These are phyloP conservation scores for Ptychobarbus kaznakovi DNA, from an alignment of 2,797 vertebrate genomes.

Conservation along the genomic window DNA sequence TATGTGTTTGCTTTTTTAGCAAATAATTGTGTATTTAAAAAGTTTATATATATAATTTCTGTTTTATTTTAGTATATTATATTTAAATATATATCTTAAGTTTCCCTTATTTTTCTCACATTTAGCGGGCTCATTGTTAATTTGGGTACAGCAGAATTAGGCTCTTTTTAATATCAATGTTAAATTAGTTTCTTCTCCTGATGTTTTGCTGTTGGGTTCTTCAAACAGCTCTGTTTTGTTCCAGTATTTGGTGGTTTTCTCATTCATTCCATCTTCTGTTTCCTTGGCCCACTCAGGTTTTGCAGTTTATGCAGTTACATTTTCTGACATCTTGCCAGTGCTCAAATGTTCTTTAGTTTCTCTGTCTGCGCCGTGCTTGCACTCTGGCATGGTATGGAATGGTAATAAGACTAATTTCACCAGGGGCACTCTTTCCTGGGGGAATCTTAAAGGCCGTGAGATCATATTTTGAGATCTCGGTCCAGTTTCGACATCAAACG, in stretches of 20 bases:
- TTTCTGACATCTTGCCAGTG: constrained; percentile 24
- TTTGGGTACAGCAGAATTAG: not conserved
- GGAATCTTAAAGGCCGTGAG: constrained; percentile 47
- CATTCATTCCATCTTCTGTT: constrained; percentile 29
- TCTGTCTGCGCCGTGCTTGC: not conserved
- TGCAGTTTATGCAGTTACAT: constrained; percentile 19
- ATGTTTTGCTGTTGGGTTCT: constrained; percentile 39
- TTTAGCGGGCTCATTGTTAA: constrained; percentile 3
- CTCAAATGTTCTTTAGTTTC: constrained; percentile 25
- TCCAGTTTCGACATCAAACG: constrained; percentile 39
- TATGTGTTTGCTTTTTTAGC: not conserved
- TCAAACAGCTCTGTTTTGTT: constrained; percentile 39
- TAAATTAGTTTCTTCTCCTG: constrained; percentile 6
- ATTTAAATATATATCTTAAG: not conserved
- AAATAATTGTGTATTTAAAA: not conserved
- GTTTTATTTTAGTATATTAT: not conserved
- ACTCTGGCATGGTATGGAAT: constrained; percentile 5
- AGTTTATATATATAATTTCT: not conserved
- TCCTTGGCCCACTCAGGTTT: constrained; percentile 24
- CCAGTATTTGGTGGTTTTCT: constrained; percentile 36
- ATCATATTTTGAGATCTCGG: constrained; percentile 54
- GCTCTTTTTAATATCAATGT: not conserved
- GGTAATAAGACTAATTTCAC: constrained; percentile 51
- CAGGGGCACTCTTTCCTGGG: constrained; percentile 36
- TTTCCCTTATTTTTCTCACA: not conserved